Base-by-base conservation (phyloP, 2,113 vertebrate genomes). In the Dinomys branickii region DNA sequence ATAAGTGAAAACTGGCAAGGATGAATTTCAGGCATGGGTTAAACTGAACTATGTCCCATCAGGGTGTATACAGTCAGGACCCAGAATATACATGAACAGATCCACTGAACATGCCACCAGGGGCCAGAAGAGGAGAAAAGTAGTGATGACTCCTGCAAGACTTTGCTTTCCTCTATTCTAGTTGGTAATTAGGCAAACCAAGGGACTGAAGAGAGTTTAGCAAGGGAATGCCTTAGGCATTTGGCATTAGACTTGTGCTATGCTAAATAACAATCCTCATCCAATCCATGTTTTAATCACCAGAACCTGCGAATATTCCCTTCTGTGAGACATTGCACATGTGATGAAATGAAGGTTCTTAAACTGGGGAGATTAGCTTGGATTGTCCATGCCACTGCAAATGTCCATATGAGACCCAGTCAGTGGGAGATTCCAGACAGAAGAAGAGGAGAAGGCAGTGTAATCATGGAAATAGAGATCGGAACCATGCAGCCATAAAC, bases 1-100 rank as follows among this genome's bases (percentile, higher is more conserved):
- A 95, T 94, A 84, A 96, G 69, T 93, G 89, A 95, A 97, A 96
- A 96, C 77, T 95, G 91, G 84, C 56, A 65, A 91, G 90, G 86
- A 95, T 54, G 35, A 96, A 87, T 93, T 87, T 96, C 28, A 75
- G 63, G 58, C 89, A 87, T 92, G 87, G 73, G 96, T 96, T 93
- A 81, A 73, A 90, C 61, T 88, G 91, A 35, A 82, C 26, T 83
- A 1, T 77, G 86, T 96, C 56, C 78, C 71, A 90, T 38, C 28
- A 87, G 22, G 4, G 12, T 81, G 30, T 87, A 13, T 91, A 85
- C 56, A 50, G 20, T 96, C 33, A n/a, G n/a, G 71, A 97, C 24
- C 38, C 38, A 65, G 28, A 85, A 97, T 35, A 28, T 71, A 87
- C 58, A 63, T 59, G 63, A 91, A 95, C 22, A 91, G 16, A 86